phyloP scores from a whole-genome alignment of 2,888 invertebrate genomes.

The Melieria crassipennis region DNA sequence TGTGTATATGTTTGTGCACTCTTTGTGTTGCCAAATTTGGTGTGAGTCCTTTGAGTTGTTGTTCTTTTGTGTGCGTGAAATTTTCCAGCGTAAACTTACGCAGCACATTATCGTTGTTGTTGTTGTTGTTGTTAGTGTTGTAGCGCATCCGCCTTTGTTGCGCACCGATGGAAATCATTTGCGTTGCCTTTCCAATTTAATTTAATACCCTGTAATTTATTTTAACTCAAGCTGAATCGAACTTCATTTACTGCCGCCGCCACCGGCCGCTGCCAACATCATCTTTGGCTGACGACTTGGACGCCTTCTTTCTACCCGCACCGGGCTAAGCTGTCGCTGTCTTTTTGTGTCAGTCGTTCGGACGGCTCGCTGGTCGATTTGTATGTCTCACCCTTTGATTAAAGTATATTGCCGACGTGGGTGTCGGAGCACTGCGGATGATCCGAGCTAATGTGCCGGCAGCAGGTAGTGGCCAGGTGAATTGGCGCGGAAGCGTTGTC shows the following conservation, averaged over 20 bases:
- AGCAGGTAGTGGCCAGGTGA: constrained; percentile 8
- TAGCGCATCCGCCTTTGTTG: background rate
- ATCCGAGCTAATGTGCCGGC: constrained; percentile 12
- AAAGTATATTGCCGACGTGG: constrained; percentile 43
- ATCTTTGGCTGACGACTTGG: constrained; percentile 34
- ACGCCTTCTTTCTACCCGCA: constrained; percentile 46
- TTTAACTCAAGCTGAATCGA: constrained; percentile 54
- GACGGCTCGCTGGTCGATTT: background rate
- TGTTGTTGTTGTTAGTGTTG: constrained; percentile 20
- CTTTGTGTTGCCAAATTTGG: background rate
- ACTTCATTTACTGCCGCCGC: constrained; percentile 33
- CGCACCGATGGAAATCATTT: constrained; percentile 35
- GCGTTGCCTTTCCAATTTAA: constrained; percentile 47
- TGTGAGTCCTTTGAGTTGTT: background rate
- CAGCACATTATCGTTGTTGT: constrained; percentile 15
- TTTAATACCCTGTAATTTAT: constrained; percentile 59
- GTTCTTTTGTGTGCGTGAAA: constrained; percentile 13
- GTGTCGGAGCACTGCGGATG: constrained; percentile 17
- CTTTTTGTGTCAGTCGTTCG: constrained; percentile 1
- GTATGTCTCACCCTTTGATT: background rate
- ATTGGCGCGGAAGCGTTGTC: constrained; percentile 8
- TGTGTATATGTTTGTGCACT: constrained; percentile 2
- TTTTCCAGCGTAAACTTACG: constrained; percentile 30
- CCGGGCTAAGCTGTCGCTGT: constrained; percentile 48
- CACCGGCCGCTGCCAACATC: constrained; percentile 44